Evolutionary conservation across 2,113 vertebrate species (phyloP), one percentile per base, ranked within the genome.

Genomic region (Anoura caudifer): DNA sequence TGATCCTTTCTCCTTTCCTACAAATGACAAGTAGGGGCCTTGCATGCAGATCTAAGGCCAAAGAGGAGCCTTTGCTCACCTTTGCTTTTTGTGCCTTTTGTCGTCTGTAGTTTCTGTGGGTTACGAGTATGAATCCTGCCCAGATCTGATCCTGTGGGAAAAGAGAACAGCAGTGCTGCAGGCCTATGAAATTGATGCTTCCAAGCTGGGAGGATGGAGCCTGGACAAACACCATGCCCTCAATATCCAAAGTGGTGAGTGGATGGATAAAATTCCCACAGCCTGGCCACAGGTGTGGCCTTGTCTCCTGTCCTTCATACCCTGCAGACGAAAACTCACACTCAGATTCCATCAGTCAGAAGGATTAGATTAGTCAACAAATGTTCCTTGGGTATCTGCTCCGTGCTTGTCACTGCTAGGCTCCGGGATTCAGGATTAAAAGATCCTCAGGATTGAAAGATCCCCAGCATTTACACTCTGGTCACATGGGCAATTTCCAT

Each of bases 121-220:
- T 69, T 99, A 99, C 84, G 99, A 99, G 95, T 99, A 99, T 31
- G 99, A 99, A 98, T 99, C 99, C 16, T 99, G 99, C 98, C 99
- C 99, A 15, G 99, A 99, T 91, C 98, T 99, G 86, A 99, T 99
- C 97, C 98, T 99, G 12, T 99, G 99, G 99, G 99, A 99, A 98
- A 99, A 99, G 97, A 99, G 99, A 97, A 99, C 99, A 0, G 99
- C 99, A 7, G 97, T 99, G 80, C 98, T 99, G 14, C 99, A 99
- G 96, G 99, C 99, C 85, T 99, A 99, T 50, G 99, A 99, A 98
- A 99, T 99, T 0, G 99, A 99, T 20, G 99, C 99, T 12, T 99
- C 99, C 96, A 99, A 99, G 95, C 99, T 99, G 63, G 99, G 99
- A 91, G 99, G 99, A 31, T 99, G 99, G 99, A 99, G 99, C 28